Evolutionary conservation across 2,888 invertebrate species (phyloP).

Genomic region (Agonopterix arenella): DNA sequence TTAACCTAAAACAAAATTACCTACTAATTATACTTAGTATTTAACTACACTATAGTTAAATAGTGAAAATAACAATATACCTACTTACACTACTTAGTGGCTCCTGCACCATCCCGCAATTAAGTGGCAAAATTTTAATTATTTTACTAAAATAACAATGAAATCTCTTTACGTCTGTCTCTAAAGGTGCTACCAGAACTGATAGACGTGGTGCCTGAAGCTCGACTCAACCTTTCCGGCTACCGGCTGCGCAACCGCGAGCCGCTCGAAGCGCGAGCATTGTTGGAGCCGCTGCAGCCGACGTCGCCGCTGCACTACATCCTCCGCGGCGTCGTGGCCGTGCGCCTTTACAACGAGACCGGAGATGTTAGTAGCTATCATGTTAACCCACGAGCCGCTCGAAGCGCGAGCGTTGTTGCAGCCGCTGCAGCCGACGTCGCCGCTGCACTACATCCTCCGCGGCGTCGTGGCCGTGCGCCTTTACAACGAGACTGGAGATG

Average conservation of each 20-base stretch:
- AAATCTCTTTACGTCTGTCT: constrained; percentile 1
- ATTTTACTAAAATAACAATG: no score
- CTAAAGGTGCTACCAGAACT: constrained; percentile 89
- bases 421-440: constrained; percentile 93
- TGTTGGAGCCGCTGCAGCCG: constrained; percentile 95
- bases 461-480: constrained; percentile 96
- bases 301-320: constrained; percentile 97
- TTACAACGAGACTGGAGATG: constrained; percentile 94
- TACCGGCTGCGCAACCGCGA: constrained; percentile 94
- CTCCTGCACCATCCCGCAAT: no score
- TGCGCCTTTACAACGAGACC: constrained; percentile 93
- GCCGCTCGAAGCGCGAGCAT: constrained; percentile 89
- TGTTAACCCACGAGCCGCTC: constrained; percentile 85
- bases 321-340: constrained; percentile 96
- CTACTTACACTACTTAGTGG: no score
- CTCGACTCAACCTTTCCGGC: constrained; percentile 96
- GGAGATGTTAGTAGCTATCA: constrained; percentile 83
- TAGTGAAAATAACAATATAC: no score
- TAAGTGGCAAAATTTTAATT: no score
- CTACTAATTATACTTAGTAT: no score
- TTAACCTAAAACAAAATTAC: no score
- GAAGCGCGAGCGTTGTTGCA: constrained; percentile 94
- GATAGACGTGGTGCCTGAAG: constrained; percentile 97
- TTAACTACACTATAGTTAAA: no score
- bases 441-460: constrained; percentile 97